Evolutionary conservation across 2,113 vertebrate species (phyloP), one percentile per base, ranked within the genome.

Genomic region (Eclectus roratus): DNA sequence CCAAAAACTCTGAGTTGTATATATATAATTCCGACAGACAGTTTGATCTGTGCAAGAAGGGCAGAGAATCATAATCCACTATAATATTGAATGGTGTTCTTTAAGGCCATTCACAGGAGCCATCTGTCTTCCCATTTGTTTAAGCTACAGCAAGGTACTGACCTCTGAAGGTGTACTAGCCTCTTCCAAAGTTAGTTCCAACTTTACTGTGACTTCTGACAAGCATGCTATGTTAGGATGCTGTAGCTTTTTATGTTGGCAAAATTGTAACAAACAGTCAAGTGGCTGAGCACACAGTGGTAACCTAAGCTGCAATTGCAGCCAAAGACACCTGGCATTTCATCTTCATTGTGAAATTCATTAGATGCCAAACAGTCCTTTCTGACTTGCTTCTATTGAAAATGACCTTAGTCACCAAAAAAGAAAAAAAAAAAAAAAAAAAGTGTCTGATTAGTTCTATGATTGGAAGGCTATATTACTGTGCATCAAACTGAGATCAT

Each of bases 61-160:
- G 8, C 79, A 95, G 19, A 70, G 58, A 85, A 71, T 68, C 85
- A 33, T n/a, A 55, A 87, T 80, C 25, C 17, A 69, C 64, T 91
- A 85, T 76, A 91, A 90, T 66, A 68, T 39, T 88, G 94, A 83
- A 77, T 25, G 56, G 20, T 86, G 39, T 83, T 80, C 73, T 93
- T 73, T 66, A 92, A 93, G 56, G 23, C 86, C 39, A 50, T 84
- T 78, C 80, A 46, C 41, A 74, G 55, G 25, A 93, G 76, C 96
- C 96, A 96, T 96, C 96, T 96, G 96, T 80, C 85, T 86, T 25
- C 50, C 94, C 91, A 92, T 97, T 97, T 97, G 92, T 83, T 95
- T 85, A 80, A 85, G 39, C 29, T 74, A 20, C 61, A 64, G 31
- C 0, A 2, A 96, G 69, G 85, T 94, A 94, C 17, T 93, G 94